phyloP scores from a whole-genome alignment of 2,888 invertebrate species.

The Ichneumoninae sp. region DNA sequence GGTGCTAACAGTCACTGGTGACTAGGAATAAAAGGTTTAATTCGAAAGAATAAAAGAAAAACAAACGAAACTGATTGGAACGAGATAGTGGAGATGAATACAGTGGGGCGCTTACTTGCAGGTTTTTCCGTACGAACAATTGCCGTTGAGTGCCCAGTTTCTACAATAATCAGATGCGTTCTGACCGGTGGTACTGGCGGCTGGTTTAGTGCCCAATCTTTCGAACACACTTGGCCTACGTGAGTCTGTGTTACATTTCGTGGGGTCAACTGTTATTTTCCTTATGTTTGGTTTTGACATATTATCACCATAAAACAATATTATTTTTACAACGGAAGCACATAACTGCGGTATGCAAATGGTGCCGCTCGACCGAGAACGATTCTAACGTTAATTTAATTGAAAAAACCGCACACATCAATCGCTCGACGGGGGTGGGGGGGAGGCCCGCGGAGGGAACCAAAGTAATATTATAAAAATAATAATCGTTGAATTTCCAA shows the following conservation, averaged over 20 bases:
- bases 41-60: conserved; percentile 29
- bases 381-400: conserved; percentile 26
- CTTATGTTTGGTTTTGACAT: conserved; percentile 90
- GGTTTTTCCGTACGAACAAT: conserved; percentile 91
- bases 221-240: conserved; percentile 93
- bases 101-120: conserved; percentile 86
- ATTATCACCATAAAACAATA: conserved; percentile 84
- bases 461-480: conserved; percentile 14
- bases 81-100: conserved; percentile 5
- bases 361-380: conserved; percentile 45
- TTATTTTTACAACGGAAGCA: conserved; percentile 81
- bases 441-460: background rate
- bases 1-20: background rate
- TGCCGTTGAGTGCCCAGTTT: conserved; percentile 92
- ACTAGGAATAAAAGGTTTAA: conserved; percentile 17
- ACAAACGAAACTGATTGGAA: conserved; percentile 27
- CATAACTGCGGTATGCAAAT: conserved; percentile 81
- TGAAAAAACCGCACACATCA: conserved; percentile 11
- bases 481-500: conserved; percentile 10
- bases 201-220: conserved; percentile 91
- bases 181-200: conserved; percentile 83
- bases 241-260: conserved; percentile 88
- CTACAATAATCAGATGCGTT: conserved; percentile 89
- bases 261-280: conserved; percentile 91
- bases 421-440: background rate